phyloP scores from a whole-genome alignment of 2,888 invertebrate species.

The Omphaloscelis lunosa region DNA sequence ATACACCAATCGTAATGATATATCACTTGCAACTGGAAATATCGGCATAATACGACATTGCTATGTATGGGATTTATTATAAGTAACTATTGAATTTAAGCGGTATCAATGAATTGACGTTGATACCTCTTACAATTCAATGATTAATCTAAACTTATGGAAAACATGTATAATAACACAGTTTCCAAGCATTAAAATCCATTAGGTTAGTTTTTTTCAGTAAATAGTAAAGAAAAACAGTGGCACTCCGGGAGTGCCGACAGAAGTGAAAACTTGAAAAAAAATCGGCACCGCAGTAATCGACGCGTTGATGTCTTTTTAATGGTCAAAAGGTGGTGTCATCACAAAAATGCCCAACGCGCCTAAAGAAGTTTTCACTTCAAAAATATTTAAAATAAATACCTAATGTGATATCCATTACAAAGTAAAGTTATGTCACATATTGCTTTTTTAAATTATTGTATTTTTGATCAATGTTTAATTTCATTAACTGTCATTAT shows the following conservation, averaged over 20 bases:
- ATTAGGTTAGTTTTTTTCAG: conserved; percentile 19
- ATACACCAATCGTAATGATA: background rate
- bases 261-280: too few species aligned
- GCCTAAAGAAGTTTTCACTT: too few species aligned
- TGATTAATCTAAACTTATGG: conserved; percentile 13
- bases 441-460: conserved; percentile 23
- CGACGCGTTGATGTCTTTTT: too few species aligned
- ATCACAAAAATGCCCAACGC: too few species aligned
- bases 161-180: conserved; percentile 8
- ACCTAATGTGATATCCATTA: conserved; percentile 54
- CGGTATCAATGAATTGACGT: conserved; percentile 3
- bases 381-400: conserved; percentile 26
- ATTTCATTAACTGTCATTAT: conserved; percentile 1
- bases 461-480: conserved; percentile 1
- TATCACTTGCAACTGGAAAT: background rate
- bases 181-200: conserved; percentile 24
- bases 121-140: conserved; percentile 16
- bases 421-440: conserved; percentile 32
- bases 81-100: conserved; percentile 3
- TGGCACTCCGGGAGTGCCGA: too few species aligned
- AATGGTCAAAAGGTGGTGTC: too few species aligned
- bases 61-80: conserved; percentile 5
- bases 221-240: conserved; percentile 29
- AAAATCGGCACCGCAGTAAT: too few species aligned
- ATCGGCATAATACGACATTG: background rate